Evolutionary conservation across 2,113 vertebrate genomes (phyloP), one percentile per base, ranked within the genome.

Genomic region (Columba livia): DNA sequence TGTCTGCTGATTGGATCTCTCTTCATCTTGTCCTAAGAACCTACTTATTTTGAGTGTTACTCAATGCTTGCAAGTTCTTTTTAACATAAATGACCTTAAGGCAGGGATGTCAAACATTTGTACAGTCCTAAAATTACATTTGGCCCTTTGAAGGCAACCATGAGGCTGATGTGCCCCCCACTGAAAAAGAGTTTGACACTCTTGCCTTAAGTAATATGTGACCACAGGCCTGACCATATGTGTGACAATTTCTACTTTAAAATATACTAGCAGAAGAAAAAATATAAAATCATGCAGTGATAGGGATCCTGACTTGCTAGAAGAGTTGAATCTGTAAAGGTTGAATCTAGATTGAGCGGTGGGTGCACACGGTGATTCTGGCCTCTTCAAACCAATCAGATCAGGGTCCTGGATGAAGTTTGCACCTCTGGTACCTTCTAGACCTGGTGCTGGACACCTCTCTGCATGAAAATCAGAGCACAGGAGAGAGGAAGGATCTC

Each of bases 151-250:
- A 18, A 47, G 44, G 44, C 44, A 47, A 47, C 44, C 9, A 18
- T 4, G 18, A 47, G 44, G 44, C 44, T 47, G 18, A 47, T 19
- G 44, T 47, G 44, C 17, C 44, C 44, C 44, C 44, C 44, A 47
- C 44, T 47, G 18, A 47, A 47, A 47, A 47, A 19, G 13, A 47
- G 44, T 47, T 47, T 47, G 44, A 47, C 15, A 47, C 13, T 18
- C 44, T 47, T 47, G 18, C 44, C 18, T 47, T 51, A 89, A 79
- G 20, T 40, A 56, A n/a, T 48, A 21, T 12, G 1, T 51, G 16
- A 42, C 20, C 2, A 11, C 10, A 74, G 31, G 10, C 14, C 71
- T 91, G 69, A 69, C 10, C 4, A 4, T 20, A 26, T 0, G 0
- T 36, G 12, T 62, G 29, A 60, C 8, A 11, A 47, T 62, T 84